Base-by-base conservation (phyloP, 2,113 vertebrate genomes). In the Notothenia coriiceps region DNA sequence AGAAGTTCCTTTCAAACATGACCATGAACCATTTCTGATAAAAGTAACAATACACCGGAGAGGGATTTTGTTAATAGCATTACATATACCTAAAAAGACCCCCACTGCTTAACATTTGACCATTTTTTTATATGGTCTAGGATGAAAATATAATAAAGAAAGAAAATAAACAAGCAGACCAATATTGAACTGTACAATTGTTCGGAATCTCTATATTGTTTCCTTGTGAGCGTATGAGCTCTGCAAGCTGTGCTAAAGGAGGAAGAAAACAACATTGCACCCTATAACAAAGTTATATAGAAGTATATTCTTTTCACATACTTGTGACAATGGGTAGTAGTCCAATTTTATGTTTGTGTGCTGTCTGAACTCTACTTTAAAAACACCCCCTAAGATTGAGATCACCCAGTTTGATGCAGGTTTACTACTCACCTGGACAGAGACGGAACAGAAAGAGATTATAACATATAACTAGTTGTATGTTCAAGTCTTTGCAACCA, bases 121-220 rank as follows among this genome's bases (percentile, higher is more conserved):
- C 91, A 77, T 83, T 91, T 82, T 80, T 84, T 87, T 88, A 92
- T 82, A 81, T 82, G 64, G 83, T 84, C 66, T 20, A 85, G 73
- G 84, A 85, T 62, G 94, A 96, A 94, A 17, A 17, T 51, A 77
- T 56, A 29, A 43, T 94, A 68, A 72, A 51, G 60, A 68, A 3
- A 88, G 88, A 91, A 89, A 40, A 29, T 29, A 29, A 29, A 40
- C 35, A 40, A 90, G 86, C 60, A 81, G 84, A 84, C 89, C 83
- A 93, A 94, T 80, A 89, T 91, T 94, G 95, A 96, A 97, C 96
- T 97, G 96, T 97, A 98, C 97, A 98, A 94, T 96, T 96, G 95
- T 95, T 96, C 96, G 91, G 93, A 90, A 88, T 94, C 90, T 95
- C 96, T 96, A 96, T 92, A 94, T 92, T 12, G 94, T 90, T 95